These are phyloP conservation scores for Leptinotarsa tumamoca DNA, from an alignment of 2,888 invertebrate genomes.

Conservation along the genomic window DNA sequence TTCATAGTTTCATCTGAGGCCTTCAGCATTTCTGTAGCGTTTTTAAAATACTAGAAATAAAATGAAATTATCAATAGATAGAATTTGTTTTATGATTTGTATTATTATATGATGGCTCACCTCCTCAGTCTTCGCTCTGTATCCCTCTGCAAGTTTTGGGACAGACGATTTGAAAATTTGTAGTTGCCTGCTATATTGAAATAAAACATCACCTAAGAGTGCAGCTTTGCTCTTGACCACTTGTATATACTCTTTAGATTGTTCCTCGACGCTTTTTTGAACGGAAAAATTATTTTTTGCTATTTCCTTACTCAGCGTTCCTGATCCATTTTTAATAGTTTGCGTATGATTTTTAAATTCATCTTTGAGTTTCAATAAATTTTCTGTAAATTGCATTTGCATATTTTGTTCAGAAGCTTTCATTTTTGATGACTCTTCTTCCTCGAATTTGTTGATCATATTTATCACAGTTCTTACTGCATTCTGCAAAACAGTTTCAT, in stretches of 20 bases:
- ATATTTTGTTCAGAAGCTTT: slow-evolving; percentile 17
- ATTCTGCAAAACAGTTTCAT: slow-evolving; percentile 36
- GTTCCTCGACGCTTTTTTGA: slow-evolving; percentile 10
- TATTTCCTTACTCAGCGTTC: slow-evolving; percentile 8
- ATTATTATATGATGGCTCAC: slow-evolving; percentile 24
- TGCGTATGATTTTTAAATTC: slow-evolving; percentile 11
- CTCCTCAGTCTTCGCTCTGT: slow-evolving; percentile 27
- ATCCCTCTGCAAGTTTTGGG: slow-evolving; percentile 25
- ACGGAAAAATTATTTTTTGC: slow-evolving; percentile 21
- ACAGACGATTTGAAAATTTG: slow-evolving; percentile 21
- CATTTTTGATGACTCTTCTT: slow-evolving; percentile 25
- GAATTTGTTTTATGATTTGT: not conserved
- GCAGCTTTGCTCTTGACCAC: slow-evolving; percentile 22
- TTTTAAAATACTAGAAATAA: slow-evolving; percentile 30
- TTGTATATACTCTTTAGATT: slow-evolving; percentile 22
- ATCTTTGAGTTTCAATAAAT: slow-evolving; percentile 2
- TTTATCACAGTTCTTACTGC: slow-evolving; percentile 30
- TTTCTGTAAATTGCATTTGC: not conserved
- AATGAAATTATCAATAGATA: not conserved
- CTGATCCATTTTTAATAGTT: slow-evolving; percentile 18
- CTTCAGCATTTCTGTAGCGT: slow-evolving; percentile 16
- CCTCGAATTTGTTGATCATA: slow-evolving; percentile 29
- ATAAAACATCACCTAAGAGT: slow-evolving; percentile 23
- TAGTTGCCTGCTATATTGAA: slow-evolving; percentile 21
- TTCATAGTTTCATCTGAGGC: slow-evolving; percentile 10